A percentile compares a stretch with the other conserved stretches of the same genome.
phyloP scores from a whole-genome alignment of 2,113 vertebrate genomes.

The Verasper variegatus region DNA sequence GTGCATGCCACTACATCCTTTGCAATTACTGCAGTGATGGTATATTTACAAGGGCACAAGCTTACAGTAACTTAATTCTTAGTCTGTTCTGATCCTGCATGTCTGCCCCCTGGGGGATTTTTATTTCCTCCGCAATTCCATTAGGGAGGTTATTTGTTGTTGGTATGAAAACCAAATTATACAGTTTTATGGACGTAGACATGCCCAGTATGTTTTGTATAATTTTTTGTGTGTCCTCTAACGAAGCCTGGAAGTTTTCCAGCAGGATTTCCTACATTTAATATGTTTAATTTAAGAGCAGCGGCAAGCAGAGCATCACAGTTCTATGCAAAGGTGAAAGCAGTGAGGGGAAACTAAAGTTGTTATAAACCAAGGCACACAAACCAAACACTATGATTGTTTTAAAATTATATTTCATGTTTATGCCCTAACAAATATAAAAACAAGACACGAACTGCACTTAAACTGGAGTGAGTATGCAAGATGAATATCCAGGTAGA shows the following conservation, averaged over 20 bases:
- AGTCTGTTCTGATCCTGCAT: conserved; percentile 3
- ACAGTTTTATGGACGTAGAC: background rate
- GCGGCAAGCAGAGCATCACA: background rate
- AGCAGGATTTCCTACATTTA: background rate
- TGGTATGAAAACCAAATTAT: background rate
- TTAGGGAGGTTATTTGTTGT: background rate
- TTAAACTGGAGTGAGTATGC: background rate
- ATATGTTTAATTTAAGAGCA: background rate
- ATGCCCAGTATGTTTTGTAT: background rate
- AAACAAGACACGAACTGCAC: too few species aligned
- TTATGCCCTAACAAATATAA: background rate
- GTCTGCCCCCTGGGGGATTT: background rate
- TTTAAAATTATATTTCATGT: background rate
- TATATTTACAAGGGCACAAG: background rate
- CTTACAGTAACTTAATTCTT: background rate
- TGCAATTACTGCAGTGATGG: background rate
- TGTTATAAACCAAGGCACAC: background rate
- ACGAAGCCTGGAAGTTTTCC: background rate
- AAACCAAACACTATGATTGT: background rate
- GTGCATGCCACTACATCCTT: background rate
- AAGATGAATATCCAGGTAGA: background rate
- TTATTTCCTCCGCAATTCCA: background rate
- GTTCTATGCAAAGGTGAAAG: background rate
- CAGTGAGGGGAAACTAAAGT: background rate
- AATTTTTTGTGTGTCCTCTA: background rate